phyloP scores from a whole-genome alignment of 2,113 vertebrate genomes.

The Sorex araneus region DNA sequence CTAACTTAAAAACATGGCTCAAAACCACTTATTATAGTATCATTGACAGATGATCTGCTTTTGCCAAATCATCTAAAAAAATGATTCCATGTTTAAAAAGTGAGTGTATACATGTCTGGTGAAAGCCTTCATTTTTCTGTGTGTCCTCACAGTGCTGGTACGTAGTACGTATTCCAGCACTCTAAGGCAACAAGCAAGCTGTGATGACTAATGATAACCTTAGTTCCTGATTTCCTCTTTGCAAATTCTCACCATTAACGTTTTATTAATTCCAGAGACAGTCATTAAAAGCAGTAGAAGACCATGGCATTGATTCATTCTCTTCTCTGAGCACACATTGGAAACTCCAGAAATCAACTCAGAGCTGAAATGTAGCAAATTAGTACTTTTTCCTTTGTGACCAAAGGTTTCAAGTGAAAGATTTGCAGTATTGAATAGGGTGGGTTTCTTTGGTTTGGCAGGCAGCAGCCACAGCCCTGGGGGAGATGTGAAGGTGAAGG shows the following conservation, averaged over 20 bases:
- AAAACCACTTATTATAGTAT: slow-evolving; percentile 17
- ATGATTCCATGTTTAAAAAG: slow-evolving; percentile 24
- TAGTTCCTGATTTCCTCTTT: background rate
- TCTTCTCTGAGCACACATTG: slow-evolving; percentile 21
- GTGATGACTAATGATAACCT: background rate
- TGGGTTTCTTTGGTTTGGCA: slow-evolving; percentile 69
- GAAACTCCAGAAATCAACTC: slow-evolving; percentile 67
- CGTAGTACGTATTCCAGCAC: background rate
- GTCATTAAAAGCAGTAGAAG: slow-evolving; percentile 61
- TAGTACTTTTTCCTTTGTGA: slow-evolving; percentile 66
- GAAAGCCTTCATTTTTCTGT: background rate
- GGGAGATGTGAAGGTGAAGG: background rate
- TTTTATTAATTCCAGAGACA: slow-evolving; percentile 69
- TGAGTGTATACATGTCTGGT: background rate
- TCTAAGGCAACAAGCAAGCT: background rate
- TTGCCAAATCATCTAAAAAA: slow-evolving; percentile 56
- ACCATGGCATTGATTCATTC: slow-evolving; percentile 57
- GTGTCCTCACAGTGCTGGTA: background rate
- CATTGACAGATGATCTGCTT: background rate
- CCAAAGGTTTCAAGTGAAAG: slow-evolving; percentile 63
- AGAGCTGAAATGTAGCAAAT: slow-evolving; percentile 75
- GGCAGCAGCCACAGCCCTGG: background rate
- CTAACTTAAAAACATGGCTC: slow-evolving; percentile 38
- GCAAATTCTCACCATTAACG: slow-evolving; percentile 15
- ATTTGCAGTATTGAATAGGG: slow-evolving; percentile 33